Evolutionary conservation across 2,888 invertebrate species (phyloP).

Genomic region (Polyommatus iphigenia): DNA sequence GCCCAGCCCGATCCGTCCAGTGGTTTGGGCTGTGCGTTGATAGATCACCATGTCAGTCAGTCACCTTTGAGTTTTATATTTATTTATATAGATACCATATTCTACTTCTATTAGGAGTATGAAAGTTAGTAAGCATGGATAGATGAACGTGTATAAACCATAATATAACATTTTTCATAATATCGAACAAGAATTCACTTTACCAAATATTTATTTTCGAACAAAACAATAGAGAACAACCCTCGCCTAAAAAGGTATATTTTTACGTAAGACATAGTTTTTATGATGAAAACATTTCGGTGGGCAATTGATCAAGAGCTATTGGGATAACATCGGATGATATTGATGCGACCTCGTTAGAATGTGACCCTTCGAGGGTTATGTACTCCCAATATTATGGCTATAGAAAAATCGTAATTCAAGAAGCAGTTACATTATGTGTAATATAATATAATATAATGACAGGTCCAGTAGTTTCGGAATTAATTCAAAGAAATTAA

Average conservation of each 20-base stretch:
- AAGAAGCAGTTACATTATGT: not conserved
- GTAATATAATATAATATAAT: too few species aligned
- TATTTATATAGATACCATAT: too few species aligned
- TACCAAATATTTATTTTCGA: not conserved
- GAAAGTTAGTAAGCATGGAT: too few species aligned
- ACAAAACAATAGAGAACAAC: not conserved
- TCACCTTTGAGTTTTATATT: too few species aligned
- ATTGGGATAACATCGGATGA: not conserved
- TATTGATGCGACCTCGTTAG: not conserved
- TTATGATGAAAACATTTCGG: slow-evolving; percentile 5
- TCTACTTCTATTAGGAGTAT: too few species aligned
- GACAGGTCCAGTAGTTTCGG: too few species aligned
- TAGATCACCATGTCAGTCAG: too few species aligned
- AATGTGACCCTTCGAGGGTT: not conserved
- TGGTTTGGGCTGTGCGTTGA: too few species aligned
- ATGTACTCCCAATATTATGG: not conserved
- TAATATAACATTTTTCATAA: not conserved
- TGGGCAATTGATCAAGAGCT: not conserved
- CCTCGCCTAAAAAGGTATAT: not conserved
- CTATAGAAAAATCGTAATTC: not conserved
- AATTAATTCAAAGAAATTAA: too few species aligned
- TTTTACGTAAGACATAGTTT: not conserved
- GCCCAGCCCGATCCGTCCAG: too few species aligned
- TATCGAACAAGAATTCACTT: not conserved
- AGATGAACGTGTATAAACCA: too few species aligned